Conservation (phyloP, 2,888 invertebrate species). For the Drosophila ustulata region DNA sequence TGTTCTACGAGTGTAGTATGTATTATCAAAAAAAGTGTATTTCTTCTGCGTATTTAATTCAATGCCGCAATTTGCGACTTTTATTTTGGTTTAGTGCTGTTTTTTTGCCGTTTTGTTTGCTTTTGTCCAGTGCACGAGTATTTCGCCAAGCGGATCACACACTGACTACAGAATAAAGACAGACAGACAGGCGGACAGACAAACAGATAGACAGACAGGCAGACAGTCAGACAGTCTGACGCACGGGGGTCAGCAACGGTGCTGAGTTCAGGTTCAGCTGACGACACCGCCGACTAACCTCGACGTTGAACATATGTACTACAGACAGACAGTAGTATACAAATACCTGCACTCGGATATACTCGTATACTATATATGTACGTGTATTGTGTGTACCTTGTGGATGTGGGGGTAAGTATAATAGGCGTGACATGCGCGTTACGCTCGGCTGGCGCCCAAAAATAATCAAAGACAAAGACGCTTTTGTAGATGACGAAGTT, state of each 20-base stretch:
- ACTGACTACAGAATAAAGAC: slow-evolving; percentile 19
- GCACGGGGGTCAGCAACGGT: slow-evolving; percentile 66
- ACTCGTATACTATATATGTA: not conserved
- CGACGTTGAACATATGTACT: slow-evolving; percentile 17
- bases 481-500: slow-evolving; percentile 67
- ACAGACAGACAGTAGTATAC: not conserved
- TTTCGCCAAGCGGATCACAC: slow-evolving; percentile 72
- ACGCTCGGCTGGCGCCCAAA: slow-evolving; percentile 76
- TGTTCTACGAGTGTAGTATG: too few relatives aligned
- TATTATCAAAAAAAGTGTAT: slow-evolving; percentile 26
- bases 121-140: slow-evolving; percentile 62
- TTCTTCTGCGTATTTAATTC: not conserved
- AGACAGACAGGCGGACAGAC: not conserved
- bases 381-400: slow-evolving; percentile 15
- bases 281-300: slow-evolving; percentile 60
- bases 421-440: slow-evolving; percentile 81
- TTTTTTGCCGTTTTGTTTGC: slow-evolving; percentile 66
- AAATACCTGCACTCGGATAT: not conserved
- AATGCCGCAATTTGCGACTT: slow-evolving; percentile 18
- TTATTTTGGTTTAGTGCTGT: slow-evolving; percentile 19
- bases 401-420: slow-evolving; percentile 52
- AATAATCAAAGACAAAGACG: slow-evolving; percentile 80
- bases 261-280: slow-evolving; percentile 73
- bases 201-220: slow-evolving; percentile 2
- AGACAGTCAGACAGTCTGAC: slow-evolving; percentile 14